Percentiles rank a stretch among this genome's conserved stretches.
Evolutionary conservation across 2,888 invertebrate genomes (phyloP).

Genomic region (Lepidochitona cinerea): DNA sequence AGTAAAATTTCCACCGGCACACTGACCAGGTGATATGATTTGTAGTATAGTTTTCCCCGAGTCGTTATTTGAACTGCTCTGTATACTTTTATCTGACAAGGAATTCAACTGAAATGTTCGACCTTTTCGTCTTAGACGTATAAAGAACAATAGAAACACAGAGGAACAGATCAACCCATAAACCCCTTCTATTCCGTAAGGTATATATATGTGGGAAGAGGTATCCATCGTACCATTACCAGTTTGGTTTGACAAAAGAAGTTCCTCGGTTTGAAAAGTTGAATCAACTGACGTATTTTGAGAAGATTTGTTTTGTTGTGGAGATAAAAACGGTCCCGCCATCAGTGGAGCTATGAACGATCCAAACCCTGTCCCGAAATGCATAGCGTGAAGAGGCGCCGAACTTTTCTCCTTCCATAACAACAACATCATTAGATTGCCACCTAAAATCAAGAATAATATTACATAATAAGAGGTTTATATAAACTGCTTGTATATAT

Average conservation of each 20-base stretch:
- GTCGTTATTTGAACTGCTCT: not conserved
- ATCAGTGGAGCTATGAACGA: conserved; percentile 50
- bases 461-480: too few relatives aligned
- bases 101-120: not conserved
- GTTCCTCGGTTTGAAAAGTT: not conserved
- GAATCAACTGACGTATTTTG: not conserved
- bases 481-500: too few relatives aligned
- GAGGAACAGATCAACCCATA: not conserved
- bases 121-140: not conserved
- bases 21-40: not conserved
- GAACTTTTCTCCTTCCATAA: conserved; percentile 51
- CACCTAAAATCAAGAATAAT: conserved; percentile 38
- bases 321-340: conserved; percentile 43
- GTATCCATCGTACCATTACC: not conserved
- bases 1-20: not conserved
- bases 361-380: conserved; percentile 55
- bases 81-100: not conserved
- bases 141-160: not conserved
- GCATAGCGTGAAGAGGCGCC: conserved; percentile 48
- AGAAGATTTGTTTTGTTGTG: not conserved
- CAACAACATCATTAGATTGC: conserved; percentile 41
- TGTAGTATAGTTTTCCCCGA: not conserved
- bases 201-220: not conserved
- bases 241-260: not conserved
- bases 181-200: not conserved